A percentile compares a stretch with the other conserved stretches of the same genome.
Evolutionary conservation across 1,140 invertebrate species (phyloP).

Genomic region (Hylaeus anthracinus): DNA sequence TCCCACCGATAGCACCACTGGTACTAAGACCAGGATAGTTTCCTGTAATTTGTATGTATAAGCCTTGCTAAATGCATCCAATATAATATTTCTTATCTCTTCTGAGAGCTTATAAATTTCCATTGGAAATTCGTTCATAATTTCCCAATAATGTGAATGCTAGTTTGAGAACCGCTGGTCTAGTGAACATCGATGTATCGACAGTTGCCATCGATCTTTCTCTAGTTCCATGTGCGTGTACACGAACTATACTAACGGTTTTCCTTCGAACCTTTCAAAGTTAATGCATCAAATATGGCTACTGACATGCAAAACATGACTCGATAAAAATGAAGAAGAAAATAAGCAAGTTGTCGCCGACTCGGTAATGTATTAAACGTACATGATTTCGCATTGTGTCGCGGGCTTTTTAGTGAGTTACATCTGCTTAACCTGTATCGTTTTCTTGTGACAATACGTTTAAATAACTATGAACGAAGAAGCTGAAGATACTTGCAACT

Average conservation of each 20-base stretch:
- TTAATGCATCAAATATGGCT: conserved; percentile 50
- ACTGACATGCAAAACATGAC: conserved; percentile 52
- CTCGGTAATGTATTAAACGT: not conserved
- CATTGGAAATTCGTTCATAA: no score
- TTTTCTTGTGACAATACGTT: not conserved
- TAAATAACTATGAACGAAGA: conserved; percentile 6
- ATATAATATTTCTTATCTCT: no score
- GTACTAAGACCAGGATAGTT: no score
- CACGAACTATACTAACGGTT: not conserved
- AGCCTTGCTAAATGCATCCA: no score
- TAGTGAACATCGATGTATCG: not conserved
- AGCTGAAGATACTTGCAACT: not conserved
- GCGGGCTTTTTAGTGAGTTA: not conserved
- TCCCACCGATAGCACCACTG: no score
- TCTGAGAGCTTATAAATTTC: no score
- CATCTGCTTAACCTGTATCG: not conserved
- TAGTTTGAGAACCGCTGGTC: no score
- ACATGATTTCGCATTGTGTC: conserved; percentile 31
- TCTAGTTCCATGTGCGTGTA: not conserved
- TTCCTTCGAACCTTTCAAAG: not conserved
- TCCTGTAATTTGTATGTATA: no score
- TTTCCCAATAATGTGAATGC: no score
- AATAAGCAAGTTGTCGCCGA: conserved; percentile 58
- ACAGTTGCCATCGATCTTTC: not conserved
- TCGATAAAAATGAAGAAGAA: conserved; percentile 51